Percentiles rank a stretch among this genome's conserved stretches.
Evolutionary conservation across 2,888 invertebrate species (phyloP).

Genomic region (Ectemnius continuus): DNA sequence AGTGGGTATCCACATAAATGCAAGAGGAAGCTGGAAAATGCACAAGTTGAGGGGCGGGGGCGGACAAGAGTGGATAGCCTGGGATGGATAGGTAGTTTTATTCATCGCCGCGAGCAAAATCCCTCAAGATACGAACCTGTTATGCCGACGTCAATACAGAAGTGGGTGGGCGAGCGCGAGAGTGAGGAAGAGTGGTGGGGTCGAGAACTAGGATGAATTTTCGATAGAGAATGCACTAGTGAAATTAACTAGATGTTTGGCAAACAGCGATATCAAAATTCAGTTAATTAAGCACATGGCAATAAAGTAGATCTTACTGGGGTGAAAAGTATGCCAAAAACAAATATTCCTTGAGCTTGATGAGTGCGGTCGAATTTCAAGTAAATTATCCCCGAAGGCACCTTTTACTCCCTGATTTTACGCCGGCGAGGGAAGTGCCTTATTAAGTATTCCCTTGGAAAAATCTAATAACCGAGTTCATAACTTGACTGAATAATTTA

Average conservation of each 20-base stretch:
- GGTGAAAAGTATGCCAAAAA: not conserved
- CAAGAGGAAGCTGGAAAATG: slow-evolving; percentile 7
- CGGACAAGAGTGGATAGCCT: too few species aligned
- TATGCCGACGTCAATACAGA: slow-evolving; percentile 11
- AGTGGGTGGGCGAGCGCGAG: not conserved
- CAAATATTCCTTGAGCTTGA: not conserved
- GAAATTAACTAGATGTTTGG: not conserved
- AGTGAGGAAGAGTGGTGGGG: not conserved
- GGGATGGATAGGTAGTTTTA: slow-evolving; percentile 34
- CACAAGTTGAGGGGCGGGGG: too few species aligned
- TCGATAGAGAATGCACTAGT: not conserved
- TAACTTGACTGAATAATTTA: not conserved
- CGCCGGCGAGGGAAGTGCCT: not conserved
- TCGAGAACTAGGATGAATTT: not conserved
- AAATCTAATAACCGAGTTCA: not conserved
- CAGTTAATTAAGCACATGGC: not conserved
- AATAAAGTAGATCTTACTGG: not conserved
- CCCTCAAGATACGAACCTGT: slow-evolving; percentile 18
- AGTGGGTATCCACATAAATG: not conserved
- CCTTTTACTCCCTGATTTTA: not conserved
- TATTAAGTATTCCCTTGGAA: not conserved
- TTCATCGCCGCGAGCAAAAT: slow-evolving; percentile 35
- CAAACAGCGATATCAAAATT: not conserved
- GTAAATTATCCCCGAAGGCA: not conserved
- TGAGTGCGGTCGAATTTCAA: not conserved